phyloP scores from a whole-genome alignment of 2,797 vertebrate species.

The Liparis tanakae region DNA sequence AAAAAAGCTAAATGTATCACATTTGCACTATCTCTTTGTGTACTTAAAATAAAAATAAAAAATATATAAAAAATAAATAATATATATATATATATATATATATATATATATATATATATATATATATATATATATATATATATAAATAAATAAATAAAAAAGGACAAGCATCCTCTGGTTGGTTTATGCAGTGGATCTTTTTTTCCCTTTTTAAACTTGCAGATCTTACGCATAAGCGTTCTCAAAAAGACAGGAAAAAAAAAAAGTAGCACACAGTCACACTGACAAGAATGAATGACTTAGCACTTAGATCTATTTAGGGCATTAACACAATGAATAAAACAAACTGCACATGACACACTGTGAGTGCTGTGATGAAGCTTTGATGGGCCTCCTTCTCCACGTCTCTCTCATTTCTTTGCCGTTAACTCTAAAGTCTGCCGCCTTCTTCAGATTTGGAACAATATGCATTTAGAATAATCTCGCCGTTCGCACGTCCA shows the following conservation, averaged over 20 bases:
- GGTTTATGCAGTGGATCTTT: not conserved
- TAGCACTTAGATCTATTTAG: constrained; percentile 52
- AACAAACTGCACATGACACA: constrained; percentile 37
- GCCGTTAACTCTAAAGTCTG: constrained; percentile 3
- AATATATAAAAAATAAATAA: too few relatives aligned
- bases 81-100: too few relatives aligned
- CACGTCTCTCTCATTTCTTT: constrained; percentile 27
- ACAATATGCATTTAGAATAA: constrained; percentile 47
- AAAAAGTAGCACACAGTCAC: constrained; percentile 30
- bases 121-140: too few relatives aligned
- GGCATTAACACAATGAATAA: constrained; percentile 51
- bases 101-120: too few relatives aligned
- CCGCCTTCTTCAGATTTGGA: constrained; percentile 30
- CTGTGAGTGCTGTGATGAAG: constrained; percentile 39
- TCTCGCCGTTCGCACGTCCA: constrained; percentile 40
- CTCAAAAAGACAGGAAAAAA: constrained; percentile 22
- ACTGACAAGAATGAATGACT: constrained; percentile 43
- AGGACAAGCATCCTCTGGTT: not conserved
- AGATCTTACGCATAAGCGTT: constrained; percentile 5
- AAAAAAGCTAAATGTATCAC: too few relatives aligned
- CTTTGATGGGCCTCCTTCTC: constrained; percentile 36
- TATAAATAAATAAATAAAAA: too few relatives aligned
- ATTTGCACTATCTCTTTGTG: too few relatives aligned
- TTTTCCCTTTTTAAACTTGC: constrained; percentile 2
- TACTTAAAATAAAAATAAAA: too few relatives aligned